Evolutionary conservation across 2,888 invertebrate genomes (phyloP), one percentile per base, ranked within the genome.

Genomic region (Polydrusus cervinus): DNA sequence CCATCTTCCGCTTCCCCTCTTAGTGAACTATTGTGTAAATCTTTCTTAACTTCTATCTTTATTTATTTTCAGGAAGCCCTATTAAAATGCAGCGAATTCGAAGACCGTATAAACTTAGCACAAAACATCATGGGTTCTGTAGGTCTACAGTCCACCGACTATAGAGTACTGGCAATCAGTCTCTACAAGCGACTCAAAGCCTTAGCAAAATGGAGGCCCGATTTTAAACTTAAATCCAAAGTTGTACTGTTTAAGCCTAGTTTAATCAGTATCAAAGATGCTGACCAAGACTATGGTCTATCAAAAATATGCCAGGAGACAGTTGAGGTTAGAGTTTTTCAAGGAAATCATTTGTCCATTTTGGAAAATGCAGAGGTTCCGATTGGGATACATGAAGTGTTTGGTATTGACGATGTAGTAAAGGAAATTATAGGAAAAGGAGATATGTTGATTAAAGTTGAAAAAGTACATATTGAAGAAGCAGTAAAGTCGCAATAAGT

Each of bases 261-360:
- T 18, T 43, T 77, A 2, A 13, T 47, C 7, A 80, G 78, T 20
- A 62, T 81, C 0, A 69, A 71, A 10, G 60, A 77, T 16, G 49
- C 78, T 88, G 80, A 91, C 64, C 91, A 92, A 38, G 93, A 93
- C 82, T 94, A 94, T 80, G 91, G 91, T 16, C 84, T 94, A n/a
- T 62, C 75, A 71, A 87, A 16, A 82, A 84, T 0, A 75, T 81
- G 9, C 83, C 88, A 89, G 30, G n/a, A 72, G 9, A 88, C 88
- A 3, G 89, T 93, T 0, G 89, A 89, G 0, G 88, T 93, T 0
- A 89, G 91, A 80, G 89, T 89, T 65, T 87, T 93, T 13, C 93
- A 93, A 81, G 95, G 94, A 8, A 92, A 93, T 83, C 95, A 95
- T 81, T 84, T 90, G 0, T 90, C 91, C 61, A 93, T 95, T 81